Percentiles rank a stretch among this genome's conserved stretches.
These are phyloP conservation scores for Agrenia bidenticulata DNA, from an alignment of 2,888 invertebrate genomes.

Conservation along the genomic window DNA sequence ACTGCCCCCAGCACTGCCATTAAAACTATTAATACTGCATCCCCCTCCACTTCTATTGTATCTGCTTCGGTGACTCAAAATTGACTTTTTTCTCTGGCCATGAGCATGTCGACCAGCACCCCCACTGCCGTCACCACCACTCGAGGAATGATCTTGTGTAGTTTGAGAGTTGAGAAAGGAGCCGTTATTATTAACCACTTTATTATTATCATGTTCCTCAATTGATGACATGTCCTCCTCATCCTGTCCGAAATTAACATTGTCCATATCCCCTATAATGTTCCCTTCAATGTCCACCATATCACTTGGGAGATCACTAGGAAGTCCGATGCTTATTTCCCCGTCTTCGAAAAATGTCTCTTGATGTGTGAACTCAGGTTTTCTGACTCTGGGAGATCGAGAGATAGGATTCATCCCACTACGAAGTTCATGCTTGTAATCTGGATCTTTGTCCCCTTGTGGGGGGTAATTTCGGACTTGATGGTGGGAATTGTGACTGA, in stretches of 20 bases:
- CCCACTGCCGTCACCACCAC: not conserved
- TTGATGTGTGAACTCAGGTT: not conserved
- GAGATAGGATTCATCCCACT: too few species aligned
- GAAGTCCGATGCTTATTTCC: conserved; percentile 22
- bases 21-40: conserved; percentile 10
- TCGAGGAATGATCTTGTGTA: not conserved
- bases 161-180: not conserved
- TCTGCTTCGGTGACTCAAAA: not conserved
- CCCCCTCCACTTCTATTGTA: not conserved
- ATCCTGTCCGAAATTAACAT: conserved; percentile 32
- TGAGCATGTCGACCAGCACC: conserved; percentile 4
- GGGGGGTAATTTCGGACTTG: not conserved
- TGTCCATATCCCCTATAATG: conserved; percentile 27
- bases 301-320: conserved; percentile 48
- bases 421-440: too few species aligned
- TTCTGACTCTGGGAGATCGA: too few species aligned
- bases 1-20: conserved; percentile 27
- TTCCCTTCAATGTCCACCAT: conserved; percentile 46
- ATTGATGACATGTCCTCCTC: conserved; percentile 28
- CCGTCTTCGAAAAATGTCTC: conserved; percentile 4
- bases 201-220: conserved; percentile 15
- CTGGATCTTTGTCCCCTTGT: too few species aligned
- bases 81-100: conserved; percentile 12
- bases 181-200: not conserved
- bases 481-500: not conserved